These are phyloP conservation scores for Halcyon smyrnensis DNA, from an alignment of 2,797 vertebrate genomes.

Conservation along the genomic window DNA sequence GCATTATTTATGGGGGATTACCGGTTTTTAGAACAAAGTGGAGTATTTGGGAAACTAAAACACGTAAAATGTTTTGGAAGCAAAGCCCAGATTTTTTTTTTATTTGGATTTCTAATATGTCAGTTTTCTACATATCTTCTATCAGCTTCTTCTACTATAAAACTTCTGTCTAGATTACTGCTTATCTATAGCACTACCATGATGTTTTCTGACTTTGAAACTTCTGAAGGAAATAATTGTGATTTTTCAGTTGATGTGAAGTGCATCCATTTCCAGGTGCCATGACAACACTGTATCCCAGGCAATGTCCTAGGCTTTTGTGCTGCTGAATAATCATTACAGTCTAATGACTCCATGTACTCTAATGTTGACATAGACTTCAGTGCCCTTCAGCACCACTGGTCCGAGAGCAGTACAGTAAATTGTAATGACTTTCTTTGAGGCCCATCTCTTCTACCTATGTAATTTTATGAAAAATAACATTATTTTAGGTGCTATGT, in stretches of 20 bases:
- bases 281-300: neutral
- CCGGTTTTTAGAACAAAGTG: neutral
- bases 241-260: neutral
- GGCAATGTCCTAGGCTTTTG: neutral
- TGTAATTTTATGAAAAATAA: neutral
- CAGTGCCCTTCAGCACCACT: neutral
- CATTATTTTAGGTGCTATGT: neutral
- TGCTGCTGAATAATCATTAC: neutral
- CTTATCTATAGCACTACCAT: neutral
- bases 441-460: neutral
- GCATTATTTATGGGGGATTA: neutral
- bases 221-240: neutral
- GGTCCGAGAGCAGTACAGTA: neutral
- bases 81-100: neutral
- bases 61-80: neutral
- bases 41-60: neutral
- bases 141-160: neutral
- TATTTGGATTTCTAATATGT: neutral
- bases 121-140: neutral
- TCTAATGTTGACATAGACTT: neutral
- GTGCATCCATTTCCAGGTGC: neutral
- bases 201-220: neutral
- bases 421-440: neutral
- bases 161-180: neutral
- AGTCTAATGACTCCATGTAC: neutral